Evolutionary conservation across 2,888 invertebrate genomes (phyloP).

Genomic region (Xiphydria camelus): DNA sequence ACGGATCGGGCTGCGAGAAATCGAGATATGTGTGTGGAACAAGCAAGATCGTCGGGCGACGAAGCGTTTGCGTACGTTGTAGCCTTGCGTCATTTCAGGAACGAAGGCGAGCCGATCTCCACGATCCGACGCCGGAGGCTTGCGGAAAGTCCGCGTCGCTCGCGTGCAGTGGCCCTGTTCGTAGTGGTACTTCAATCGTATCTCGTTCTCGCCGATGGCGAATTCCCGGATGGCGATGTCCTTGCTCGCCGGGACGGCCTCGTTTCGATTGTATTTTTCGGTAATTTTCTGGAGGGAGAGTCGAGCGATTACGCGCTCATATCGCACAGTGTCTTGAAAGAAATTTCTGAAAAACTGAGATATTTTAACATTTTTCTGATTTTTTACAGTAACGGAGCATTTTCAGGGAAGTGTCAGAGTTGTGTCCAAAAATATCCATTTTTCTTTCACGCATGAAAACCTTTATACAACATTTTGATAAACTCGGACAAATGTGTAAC

Average conservation of each 20-base stretch:
- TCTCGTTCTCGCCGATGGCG: constrained; percentile 64
- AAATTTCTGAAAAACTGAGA: no score
- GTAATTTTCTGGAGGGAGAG: constrained; percentile 60
- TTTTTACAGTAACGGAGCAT: no score
- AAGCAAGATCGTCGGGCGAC: no score
- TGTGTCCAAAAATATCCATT: no score
- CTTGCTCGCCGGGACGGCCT: constrained; percentile 61
- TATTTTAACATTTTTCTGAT: no score
- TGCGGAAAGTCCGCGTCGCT: constrained; percentile 67
- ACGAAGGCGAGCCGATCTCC: constrained; percentile 69
- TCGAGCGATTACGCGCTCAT: no score
- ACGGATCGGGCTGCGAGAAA: constrained; percentile 64
- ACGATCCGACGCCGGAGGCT: constrained; percentile 72
- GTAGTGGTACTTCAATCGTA: constrained; percentile 68
- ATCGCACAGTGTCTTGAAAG: no score
- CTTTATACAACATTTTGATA: no score
- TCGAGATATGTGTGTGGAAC: no score
- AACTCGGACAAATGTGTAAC: no score
- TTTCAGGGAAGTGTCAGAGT: no score
- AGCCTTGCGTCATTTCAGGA: constrained; percentile 67
- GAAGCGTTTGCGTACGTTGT: constrained; percentile 69
- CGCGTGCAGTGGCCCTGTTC: constrained; percentile 65
- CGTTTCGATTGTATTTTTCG: constrained; percentile 68
- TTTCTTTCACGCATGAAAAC: no score
- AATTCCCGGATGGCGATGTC: constrained; percentile 72